Base-by-base conservation (phyloP, 2,888 invertebrate genomes). In the Chrysolina americana region DNA sequence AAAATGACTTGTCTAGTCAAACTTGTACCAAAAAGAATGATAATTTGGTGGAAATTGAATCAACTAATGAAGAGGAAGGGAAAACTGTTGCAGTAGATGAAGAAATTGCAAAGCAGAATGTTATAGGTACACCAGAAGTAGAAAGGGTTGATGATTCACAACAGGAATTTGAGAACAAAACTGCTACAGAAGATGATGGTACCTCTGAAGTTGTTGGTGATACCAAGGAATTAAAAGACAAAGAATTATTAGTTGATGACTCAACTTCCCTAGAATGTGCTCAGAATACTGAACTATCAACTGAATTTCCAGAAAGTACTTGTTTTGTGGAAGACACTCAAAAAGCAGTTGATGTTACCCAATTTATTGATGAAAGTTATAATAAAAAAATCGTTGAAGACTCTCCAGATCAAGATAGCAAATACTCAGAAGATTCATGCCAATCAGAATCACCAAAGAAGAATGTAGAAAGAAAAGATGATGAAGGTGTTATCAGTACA, bases 1-100 rank as follows among this genome's bases (percentile, higher is more conserved):
- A 65, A 65, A 3, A 28, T n/a, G 28, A 59, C 36, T 13, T n/a
- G 8, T 59, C 28, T 36, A 59, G 59, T 59, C 59, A 59, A 59
- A 59, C 36, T 36, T 15, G 23, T 28, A 28, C 11, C 6, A n/a
- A 36, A 10, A 59, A 59, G 8, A 9, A 50, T 50, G 19, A 19
- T 50, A 8, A 15, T 50, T n/a, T 19, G 59, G 3, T 10, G n/a
- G 17, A n/a, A 28, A 59, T n/a, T n/a, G n/a, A 59, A 36, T n/a
- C n/a, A 17, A 4, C 19, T 8, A n/a, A 50, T 13, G n/a, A 59
- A n/a, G 59, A 28, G 8, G 59, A 59, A 15, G 28, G n/a, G 15
- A 23, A 59, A 9, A n/a, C 23, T 28, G 28, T 8, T 9, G 28
- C n/a, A 28, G 5, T n/a, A 59, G 59, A 59, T 36, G 28, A 59